Evolutionary conservation across 2,888 invertebrate genomes (phyloP), one percentile per base, ranked within the genome.

Genomic region (Erynnis tages): DNA sequence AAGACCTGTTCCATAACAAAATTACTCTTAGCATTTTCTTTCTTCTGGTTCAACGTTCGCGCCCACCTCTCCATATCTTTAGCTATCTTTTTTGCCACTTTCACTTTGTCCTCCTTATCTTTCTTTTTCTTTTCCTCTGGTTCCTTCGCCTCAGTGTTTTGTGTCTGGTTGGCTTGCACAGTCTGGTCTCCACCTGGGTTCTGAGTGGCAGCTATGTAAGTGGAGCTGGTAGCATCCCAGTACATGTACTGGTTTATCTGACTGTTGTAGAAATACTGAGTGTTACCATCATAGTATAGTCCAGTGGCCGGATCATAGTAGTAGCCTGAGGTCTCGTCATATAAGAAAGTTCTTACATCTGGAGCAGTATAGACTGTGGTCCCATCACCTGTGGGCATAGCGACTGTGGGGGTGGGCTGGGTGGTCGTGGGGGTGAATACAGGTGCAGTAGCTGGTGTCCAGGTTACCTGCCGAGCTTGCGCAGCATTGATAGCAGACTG

Each of bases 1-100:
- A 82, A 65, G 0, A 86, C 80, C 50, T 90, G 86, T 53, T 90
- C 90, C 69, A 87, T 85, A 0, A 89, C 86, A 57, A 82, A 65
- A 54, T 87, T 88, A 38, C 79, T 82, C 10, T 79, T 75, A 41
- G 89, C 88, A 66, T 83, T 86, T 80, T 97, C 96, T 76, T 98
- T 98, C 85, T 97, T 97, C 77, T 98, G 98, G 77, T 99, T 99
- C 59, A 98, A 87, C 7, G 97, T 97, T 67, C 98, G 97, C 0
- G 99, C 99, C 99, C 99, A 99, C 49, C 92, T 81, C 58, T 92
- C 92, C 92, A 92, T 92, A 62, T 92, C 94, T 87, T 98, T 98
- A 0, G 98, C 98, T 63, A 98, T 98, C 80, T 98, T 97, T 76
- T 98, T 98, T 3, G 98, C 98, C 7, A 97, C 97, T 85, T 98